Percentiles rank a stretch among this genome's conserved stretches.
Evolutionary conservation across 2,113 vertebrate species (phyloP).

Genomic region (Abramis brama): DNA sequence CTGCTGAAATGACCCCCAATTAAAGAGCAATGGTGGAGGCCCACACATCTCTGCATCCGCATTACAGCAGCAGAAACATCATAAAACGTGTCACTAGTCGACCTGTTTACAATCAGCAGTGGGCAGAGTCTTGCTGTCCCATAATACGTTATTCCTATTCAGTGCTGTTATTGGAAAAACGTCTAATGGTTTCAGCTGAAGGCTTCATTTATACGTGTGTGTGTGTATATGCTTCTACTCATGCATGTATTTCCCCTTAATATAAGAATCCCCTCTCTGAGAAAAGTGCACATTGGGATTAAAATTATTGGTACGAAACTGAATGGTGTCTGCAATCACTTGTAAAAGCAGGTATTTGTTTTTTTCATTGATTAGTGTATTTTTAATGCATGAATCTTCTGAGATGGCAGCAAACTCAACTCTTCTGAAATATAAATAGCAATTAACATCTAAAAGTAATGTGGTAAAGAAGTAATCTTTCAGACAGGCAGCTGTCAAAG

Average conservation of each 20-base stretch:
- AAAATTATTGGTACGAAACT: not conserved
- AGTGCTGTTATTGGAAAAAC: conserved; percentile 15
- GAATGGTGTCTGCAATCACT: not conserved
- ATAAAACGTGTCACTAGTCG: conserved; percentile 66
- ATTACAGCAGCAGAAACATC: conserved; percentile 73
- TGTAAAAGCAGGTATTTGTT: not conserved
- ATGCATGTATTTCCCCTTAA: not conserved
- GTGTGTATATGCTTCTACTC: not conserved
- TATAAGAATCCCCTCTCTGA: not conserved
- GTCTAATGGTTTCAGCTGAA: not conserved
- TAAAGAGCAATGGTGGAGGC: conserved; percentile 62
- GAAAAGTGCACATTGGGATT: not conserved
- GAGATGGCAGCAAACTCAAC: not conserved
- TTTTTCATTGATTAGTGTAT: not conserved
- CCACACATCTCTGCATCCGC: conserved; percentile 64
- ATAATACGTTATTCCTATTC: not conserved
- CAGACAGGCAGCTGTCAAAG: not conserved
- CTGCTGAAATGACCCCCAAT: conserved; percentile 57
- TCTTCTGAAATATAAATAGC: too few relatives aligned
- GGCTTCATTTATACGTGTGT: not conserved
- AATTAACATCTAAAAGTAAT: too few relatives aligned
- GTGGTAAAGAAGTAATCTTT: too few relatives aligned
- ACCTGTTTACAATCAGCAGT: conserved; percentile 71
- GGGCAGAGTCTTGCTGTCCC: not conserved
- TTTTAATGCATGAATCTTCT: not conserved